Base-by-base conservation (phyloP, 2,797 vertebrate genomes). In the Enteromius trimaculatus region DNA sequence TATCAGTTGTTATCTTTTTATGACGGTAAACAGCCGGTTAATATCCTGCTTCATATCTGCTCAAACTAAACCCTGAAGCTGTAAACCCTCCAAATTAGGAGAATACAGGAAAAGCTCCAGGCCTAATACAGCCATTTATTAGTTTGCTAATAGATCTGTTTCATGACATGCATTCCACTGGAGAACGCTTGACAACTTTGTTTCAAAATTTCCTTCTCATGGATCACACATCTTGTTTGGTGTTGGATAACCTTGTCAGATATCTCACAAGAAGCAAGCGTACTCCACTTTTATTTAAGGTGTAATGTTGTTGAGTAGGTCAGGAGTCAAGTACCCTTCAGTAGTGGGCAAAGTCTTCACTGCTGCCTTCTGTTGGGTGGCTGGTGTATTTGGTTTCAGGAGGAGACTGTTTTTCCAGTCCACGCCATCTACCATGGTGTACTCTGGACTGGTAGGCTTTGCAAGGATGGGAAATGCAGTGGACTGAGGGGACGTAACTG, bases 381-480 rank as follows among this genome's bases (percentile, higher is more conserved):
- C 82, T 34, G 89, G 44, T 0, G 86, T 86, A 42, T 95, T 96
- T 0, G 95, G 93, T 5, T 96, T 96, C 64, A 98, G 95, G 69
- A 98, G 87, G 31, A 99, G 95, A 91, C 96, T 96, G 90, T 96
- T 97, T 60, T 96, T 95, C 86, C 92, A 95, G 82, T 96, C 95
- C 44, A 98, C 93, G 0, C 95, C 92, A 21, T 98, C 96, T 60
- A 98, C 96, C 77, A 97, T 91, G 0, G 97, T 98, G 87, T 99
- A 99, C 90, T 96, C 96, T 34, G 96, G 95, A 75, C 96, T 93
- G 3, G 94, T 91, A 44, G 86, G 65, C 55, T 95, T 93, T 17
- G 72, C 10, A 34, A 89, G 78, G 17, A 11, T 3, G 7, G 88
- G 68, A 51, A 86, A 81, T 19, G 83, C 64, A 2, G 79, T 64